Conservation (phyloP, 2,888 invertebrate genomes). For the Nephrotoma appendiculata region DNA sequence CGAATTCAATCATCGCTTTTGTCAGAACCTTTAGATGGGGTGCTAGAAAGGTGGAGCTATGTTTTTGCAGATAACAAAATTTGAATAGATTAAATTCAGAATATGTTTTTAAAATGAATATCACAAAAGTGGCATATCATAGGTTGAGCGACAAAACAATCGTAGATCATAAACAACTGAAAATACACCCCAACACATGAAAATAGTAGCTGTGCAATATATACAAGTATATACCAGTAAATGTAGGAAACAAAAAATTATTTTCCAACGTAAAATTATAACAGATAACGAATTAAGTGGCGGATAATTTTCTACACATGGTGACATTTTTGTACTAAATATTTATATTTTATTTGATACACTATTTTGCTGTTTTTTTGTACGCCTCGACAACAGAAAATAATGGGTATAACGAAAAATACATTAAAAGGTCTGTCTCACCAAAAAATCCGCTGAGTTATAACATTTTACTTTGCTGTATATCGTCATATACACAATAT, state of each 20-base stretch:
- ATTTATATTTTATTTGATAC: neutral
- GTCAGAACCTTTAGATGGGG: too few species aligned
- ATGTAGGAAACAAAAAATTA: neutral
- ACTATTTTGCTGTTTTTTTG: neutral
- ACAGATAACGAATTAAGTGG: conserved; percentile 2
- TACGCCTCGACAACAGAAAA: neutral
- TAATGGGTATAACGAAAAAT: neutral
- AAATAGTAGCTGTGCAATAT: neutral
- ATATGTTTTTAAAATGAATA: too few species aligned
- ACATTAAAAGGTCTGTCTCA: neutral
- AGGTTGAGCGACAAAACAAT: neutral
- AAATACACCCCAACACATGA: neutral
- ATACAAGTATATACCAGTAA: neutral
- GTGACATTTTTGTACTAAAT: neutral
- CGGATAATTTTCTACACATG: conserved; percentile 1
- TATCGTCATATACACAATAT: neutral
- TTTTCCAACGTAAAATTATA: neutral
- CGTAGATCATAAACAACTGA: neutral
- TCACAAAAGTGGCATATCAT: too few species aligned
- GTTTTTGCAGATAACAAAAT: too few species aligned
- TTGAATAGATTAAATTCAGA: too few species aligned
- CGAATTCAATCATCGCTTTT: too few species aligned
- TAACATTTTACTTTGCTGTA: neutral
- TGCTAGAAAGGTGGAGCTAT: too few species aligned
- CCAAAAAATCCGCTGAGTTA: neutral